Conservation (phyloP, 1,140 invertebrate genomes). For the Aphidius gifuensis region DNA sequence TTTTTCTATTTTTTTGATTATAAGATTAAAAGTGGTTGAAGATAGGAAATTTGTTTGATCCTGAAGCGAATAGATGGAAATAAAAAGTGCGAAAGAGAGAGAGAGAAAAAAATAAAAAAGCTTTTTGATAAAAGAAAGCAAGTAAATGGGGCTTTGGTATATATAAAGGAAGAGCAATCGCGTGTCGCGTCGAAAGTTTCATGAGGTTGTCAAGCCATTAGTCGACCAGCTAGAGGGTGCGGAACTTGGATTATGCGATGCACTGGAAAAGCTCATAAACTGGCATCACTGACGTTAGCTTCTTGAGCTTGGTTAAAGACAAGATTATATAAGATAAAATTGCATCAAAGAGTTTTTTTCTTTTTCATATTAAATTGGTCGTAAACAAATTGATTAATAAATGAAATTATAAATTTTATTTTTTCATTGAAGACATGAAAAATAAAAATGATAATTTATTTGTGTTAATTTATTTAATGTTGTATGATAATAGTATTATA, state of each 20-base stretch:
- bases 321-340: constrained; percentile 7
- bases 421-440: too few species aligned
- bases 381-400: too few species aligned
- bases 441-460: too few species aligned
- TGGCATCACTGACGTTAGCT: not conserved
- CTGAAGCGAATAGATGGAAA: too few species aligned
- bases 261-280: constrained; percentile 13
- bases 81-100: too few species aligned
- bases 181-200: constrained; percentile 30
- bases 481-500: too few species aligned
- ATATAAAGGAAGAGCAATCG: constrained; percentile 20
- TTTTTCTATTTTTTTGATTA: too few species aligned
- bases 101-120: not conserved
- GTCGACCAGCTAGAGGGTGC: constrained; percentile 14
- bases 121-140: constrained; percentile 3
- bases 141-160: not conserved
- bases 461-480: too few species aligned
- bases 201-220: constrained; percentile 31
- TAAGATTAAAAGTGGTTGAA: not conserved
- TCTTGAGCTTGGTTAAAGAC: not conserved
- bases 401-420: too few species aligned
- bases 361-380: too few species aligned
- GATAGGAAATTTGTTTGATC: not conserved
- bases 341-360: not conserved
- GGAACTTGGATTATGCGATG: constrained; percentile 1